Conservation (phyloP, 2,113 vertebrate species). For the Spheniscus mendiculus region DNA sequence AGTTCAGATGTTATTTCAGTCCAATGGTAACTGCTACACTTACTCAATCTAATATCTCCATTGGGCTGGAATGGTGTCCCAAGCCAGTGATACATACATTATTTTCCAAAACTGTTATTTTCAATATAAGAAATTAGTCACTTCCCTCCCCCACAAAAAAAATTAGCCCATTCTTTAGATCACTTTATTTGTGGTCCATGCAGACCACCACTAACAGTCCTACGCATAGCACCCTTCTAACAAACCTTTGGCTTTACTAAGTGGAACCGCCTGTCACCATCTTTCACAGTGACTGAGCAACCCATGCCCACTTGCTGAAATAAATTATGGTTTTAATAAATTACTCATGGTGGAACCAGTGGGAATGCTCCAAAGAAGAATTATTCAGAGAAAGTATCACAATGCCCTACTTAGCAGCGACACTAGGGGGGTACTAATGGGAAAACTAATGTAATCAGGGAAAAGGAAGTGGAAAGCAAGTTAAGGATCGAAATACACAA, state of each 20-base stretch:
- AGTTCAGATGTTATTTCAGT: background rate
- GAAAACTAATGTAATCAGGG: background rate
- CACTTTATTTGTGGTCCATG: background rate
- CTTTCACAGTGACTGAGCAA: background rate
- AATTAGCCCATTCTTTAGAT: background rate
- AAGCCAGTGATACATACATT: background rate
- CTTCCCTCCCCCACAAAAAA: background rate
- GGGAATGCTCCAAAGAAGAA: background rate
- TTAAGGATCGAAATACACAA: background rate
- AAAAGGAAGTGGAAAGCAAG: background rate
- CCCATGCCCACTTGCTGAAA: background rate
- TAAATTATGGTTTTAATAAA: background rate
- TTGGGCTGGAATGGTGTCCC: background rate
- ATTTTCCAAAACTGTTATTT: background rate
- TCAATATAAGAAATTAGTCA: background rate
- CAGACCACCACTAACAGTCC: background rate
- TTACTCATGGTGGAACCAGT: background rate
- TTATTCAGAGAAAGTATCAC: background rate
- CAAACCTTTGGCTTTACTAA: background rate
- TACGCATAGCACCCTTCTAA: background rate
- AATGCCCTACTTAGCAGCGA: background rate
- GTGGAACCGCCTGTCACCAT: background rate
- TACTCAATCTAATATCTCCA: background rate
- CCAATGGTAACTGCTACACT: background rate
- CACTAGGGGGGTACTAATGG: constrained; percentile 23